Evolutionary conservation across 1,140 invertebrate genomes (phyloP).

Genomic region (Hycleus phaleratus): DNA sequence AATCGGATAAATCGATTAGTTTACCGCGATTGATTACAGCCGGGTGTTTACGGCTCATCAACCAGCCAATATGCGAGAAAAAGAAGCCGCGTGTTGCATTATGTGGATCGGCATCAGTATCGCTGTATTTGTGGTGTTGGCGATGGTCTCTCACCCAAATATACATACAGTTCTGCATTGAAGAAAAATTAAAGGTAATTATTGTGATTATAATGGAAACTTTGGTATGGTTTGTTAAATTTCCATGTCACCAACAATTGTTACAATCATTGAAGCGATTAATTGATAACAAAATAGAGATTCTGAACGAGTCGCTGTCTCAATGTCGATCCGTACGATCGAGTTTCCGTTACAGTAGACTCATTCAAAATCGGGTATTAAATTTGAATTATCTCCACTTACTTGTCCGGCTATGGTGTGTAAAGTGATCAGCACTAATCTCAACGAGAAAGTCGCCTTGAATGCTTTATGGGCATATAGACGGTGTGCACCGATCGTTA

Average conservation of each 20-base stretch:
- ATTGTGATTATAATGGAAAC: background rate
- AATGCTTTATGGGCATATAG: conserved; percentile 48
- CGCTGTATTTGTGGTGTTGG: conserved; percentile 59
- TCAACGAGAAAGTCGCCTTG: conserved; percentile 43
- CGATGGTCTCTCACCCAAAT: conserved; percentile 57
- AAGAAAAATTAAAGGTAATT: background rate
- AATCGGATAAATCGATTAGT: conserved; percentile 58
- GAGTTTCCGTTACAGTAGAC: no score
- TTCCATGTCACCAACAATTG: conserved; percentile 9
- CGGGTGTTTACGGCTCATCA: conserved; percentile 56
- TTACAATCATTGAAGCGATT: conserved; percentile 4
- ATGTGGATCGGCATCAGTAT: conserved; percentile 60
- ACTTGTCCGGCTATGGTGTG: conserved; percentile 51
- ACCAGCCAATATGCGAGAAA: conserved; percentile 61
- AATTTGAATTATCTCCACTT: conserved; percentile 14
- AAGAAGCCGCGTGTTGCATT: conserved; percentile 59
- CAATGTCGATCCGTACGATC: no score
- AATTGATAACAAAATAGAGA: background rate
- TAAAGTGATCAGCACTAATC: conserved; percentile 40
- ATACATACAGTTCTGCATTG: conserved; percentile 41
- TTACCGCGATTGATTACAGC: conserved; percentile 48
- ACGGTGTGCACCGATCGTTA: conserved; percentile 50
- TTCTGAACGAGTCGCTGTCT: background rate
- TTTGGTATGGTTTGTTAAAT: background rate
- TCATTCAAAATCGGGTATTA: no score